phyloP scores from a whole-genome alignment of 2,888 invertebrate genomes.

The Tanytarsus gracilentus region DNA sequence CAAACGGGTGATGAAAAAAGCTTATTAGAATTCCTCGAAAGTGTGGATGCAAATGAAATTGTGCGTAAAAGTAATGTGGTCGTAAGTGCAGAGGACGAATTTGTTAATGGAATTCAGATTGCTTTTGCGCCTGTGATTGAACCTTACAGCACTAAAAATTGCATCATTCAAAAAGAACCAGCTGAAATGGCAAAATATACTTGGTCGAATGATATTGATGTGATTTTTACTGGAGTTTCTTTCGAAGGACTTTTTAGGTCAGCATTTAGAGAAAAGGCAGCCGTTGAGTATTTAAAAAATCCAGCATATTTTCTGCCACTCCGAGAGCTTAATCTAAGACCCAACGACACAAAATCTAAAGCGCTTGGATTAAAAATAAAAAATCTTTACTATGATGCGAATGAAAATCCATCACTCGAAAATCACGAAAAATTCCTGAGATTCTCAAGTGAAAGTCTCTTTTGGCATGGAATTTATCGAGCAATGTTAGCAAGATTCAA shows the following conservation, averaged over 20 bases:
- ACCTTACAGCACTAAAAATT: conserved; percentile 38
- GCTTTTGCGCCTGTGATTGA: conserved; percentile 40
- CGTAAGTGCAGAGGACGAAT: not conserved
- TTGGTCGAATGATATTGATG: conserved; percentile 39
- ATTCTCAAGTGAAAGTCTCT: conserved; percentile 37
- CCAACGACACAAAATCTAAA: not conserved
- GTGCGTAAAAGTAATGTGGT: not conserved
- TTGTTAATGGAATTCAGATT: not conserved
- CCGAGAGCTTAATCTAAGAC: not conserved
- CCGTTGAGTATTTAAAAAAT: not conserved
- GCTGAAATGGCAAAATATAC: conserved; percentile 34
- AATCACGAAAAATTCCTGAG: not conserved
- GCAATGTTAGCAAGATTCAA: conserved; percentile 34
- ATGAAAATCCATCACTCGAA: not conserved
- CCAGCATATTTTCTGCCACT: conserved; percentile 6
- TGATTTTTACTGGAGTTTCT: conserved; percentile 40
- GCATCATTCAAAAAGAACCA: conserved; percentile 36
- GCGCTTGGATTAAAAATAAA: not conserved
- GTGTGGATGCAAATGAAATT: conserved; percentile 31
- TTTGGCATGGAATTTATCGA: conserved; percentile 41
- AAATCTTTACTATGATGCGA: not conserved
- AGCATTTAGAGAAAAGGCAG: not conserved
- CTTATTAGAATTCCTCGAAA: conserved; percentile 39
- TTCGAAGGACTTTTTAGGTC: conserved; percentile 38
- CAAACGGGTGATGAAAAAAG: conserved; percentile 37